Base-by-base conservation (phyloP, 1,140 invertebrate genomes). In the Ceratosolen solmsi region DNA sequence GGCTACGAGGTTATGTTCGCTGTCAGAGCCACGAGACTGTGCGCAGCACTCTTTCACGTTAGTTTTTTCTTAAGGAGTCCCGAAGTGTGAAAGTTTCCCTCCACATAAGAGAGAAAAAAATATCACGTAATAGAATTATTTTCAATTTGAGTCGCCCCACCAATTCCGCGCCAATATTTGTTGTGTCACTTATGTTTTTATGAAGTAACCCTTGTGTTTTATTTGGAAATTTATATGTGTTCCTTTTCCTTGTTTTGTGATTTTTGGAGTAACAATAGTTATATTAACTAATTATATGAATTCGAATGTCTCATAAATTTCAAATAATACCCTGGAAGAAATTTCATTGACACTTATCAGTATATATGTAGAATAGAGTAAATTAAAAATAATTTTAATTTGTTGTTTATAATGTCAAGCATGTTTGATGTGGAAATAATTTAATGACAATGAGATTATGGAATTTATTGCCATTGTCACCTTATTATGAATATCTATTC, bases 11-110 rank as follows among this genome's bases (percentile, higher is more conserved):
- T 79, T 79, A 79, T 56, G 77, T 70, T 71, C 8, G 49, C 49
- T 79, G 65, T 70, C 77, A 70, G 51, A 65, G 60, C 77, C 73
- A 75, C 73, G 73, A 75, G 73, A 75, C 73, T 33, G 54, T 75
- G 54, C 73, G 54, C 54, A 75, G 54, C 73, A 75, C 54, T 75
- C 58, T 56, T 75, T 38, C 54, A 41, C 73, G 54, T 41, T 58
- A 54, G 54, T 58, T 75, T 75, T 75, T 75, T 54, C 33, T 38
- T n/a, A 75, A 75, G 11, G 30, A 65, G 22, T 38, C 36, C 33
- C 33, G 22, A 27, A 46, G 38, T 72, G 9, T 30, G 20, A 51
- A 56, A 33, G 27, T 49, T 72, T n/a, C 25, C 41, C 11, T 49
- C 25, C 11, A 8, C 9, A 38, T 70, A 41, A 72, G 5, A 2